Base-by-base conservation (phyloP, 1,140 invertebrate species). In the Riptortus pedestris region DNA sequence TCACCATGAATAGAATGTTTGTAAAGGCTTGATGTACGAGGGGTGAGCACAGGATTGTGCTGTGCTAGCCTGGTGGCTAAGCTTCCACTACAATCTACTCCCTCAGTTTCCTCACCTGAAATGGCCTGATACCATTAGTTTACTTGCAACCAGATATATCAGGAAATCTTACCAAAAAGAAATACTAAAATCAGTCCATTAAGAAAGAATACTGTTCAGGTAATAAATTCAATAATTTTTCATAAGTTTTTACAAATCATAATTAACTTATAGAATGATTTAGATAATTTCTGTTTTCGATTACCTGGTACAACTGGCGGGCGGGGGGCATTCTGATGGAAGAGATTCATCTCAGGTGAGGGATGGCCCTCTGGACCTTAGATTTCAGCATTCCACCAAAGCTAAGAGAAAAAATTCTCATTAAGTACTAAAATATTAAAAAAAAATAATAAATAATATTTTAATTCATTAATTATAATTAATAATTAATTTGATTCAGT, bases 301-400 rank as follows among this genome's bases (percentile, higher is more conserved):
- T 64, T 65, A 69, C 62, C 67, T 60, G 66, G 63, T 63, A 67
- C 63, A 77, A 79, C 77, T 64, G 78, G 78, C 67, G 78, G 78
- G 71, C 78, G 74, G 63, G 77, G 78, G 72, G 76, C 77, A 70
- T 79, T 79, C 69, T 79, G 75, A 73, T 78, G 77, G 75, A 79
- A 79, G 45, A 65, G 62, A 62, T 55, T 67, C 47, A 65, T 63
- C 65, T 63, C 62, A 60, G 65, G 48, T 60, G 45, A 65, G 63
- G 47, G 45, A 55, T 58, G 60, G 62, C 65, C 60, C 64, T 43
- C 51, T 33, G 45, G 58, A 62, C 47, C 31, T 48, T 63, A 59
- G 27, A 22, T 45, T 48, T 65, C 67, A 52, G 55, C 60, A 67
- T 67, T 33, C 55, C 64, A 67, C 58, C 33, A 60, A 63, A 66